Conservation (phyloP, 2,797 vertebrate species). For the Callimico goeldii region DNA sequence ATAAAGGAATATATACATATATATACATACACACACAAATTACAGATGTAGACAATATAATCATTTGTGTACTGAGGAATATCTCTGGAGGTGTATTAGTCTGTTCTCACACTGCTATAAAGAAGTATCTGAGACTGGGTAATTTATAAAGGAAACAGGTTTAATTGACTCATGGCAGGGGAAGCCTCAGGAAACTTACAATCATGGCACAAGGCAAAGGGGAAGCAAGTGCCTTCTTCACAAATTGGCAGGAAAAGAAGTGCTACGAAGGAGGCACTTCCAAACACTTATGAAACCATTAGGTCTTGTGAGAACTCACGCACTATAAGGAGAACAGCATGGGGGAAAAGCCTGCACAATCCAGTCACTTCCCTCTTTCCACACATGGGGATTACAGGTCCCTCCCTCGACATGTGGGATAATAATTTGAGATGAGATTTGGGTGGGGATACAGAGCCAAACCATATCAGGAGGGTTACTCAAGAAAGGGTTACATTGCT, state of each 20-base stretch:
- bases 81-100: background rate
- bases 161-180: background rate
- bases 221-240: background rate
- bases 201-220: background rate
- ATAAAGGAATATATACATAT: background rate
- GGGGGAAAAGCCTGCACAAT: background rate
- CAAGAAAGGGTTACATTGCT: background rate
- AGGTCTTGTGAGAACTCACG: background rate
- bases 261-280: background rate
- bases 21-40: background rate
- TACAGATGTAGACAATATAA: background rate
- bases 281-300: background rate
- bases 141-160: background rate
- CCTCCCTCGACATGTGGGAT: background rate
- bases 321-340: background rate
- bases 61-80: background rate
- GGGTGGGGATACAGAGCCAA: background rate
- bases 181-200: background rate
- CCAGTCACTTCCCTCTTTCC: background rate
- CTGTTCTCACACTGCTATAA: fast-evolving
- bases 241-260: background rate
- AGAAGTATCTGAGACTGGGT: background rate
- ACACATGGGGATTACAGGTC: background rate
- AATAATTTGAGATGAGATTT: background rate
- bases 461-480: background rate